Evolutionary conservation across 2,888 invertebrate species (phyloP).

Genomic region (Hemistola chrysoprasaria): DNA sequence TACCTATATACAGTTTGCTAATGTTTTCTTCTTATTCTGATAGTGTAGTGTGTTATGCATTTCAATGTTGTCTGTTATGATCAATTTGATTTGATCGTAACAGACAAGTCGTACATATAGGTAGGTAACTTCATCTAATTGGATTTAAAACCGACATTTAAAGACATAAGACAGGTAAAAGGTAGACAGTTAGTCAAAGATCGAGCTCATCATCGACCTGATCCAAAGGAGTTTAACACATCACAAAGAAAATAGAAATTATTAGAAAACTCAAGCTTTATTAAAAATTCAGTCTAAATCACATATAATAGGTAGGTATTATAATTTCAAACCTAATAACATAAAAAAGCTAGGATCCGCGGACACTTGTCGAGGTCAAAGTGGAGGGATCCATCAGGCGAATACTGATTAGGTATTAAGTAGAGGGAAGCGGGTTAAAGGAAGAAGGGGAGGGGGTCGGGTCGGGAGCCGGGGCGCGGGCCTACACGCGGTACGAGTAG

Average conservation of each 20-base stretch:
- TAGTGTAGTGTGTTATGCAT: too few relatives aligned
- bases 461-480: constrained; percentile 46
- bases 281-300: constrained; percentile 78
- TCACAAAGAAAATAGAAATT: constrained; percentile 61
- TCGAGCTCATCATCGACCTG: constrained; percentile 68
- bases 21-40: too few relatives aligned
- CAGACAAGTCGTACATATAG: too few relatives aligned
- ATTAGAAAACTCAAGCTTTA: constrained; percentile 79
- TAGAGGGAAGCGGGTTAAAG: constrained; percentile 39
- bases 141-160: constrained; percentile 29
- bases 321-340: constrained; percentile 55
- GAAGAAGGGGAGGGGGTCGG: constrained; percentile 36
- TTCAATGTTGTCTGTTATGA: too few relatives aligned
- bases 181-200: constrained; percentile 52
- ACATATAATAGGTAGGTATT: constrained; percentile 50
- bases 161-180: constrained; percentile 9
- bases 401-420: constrained; percentile 70
- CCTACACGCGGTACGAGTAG: constrained; percentile 93
- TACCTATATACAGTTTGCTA: too few relatives aligned
- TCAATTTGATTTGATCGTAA: too few relatives aligned
- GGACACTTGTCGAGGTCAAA: constrained; percentile 65
- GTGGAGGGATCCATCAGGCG: constrained; percentile 70
- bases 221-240: constrained; percentile 42
- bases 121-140: too few relatives aligned
- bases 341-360: constrained; percentile 66